Evolutionary conservation across 2,888 invertebrate genomes (phyloP).

Genomic region (Ferrisia virgata): DNA sequence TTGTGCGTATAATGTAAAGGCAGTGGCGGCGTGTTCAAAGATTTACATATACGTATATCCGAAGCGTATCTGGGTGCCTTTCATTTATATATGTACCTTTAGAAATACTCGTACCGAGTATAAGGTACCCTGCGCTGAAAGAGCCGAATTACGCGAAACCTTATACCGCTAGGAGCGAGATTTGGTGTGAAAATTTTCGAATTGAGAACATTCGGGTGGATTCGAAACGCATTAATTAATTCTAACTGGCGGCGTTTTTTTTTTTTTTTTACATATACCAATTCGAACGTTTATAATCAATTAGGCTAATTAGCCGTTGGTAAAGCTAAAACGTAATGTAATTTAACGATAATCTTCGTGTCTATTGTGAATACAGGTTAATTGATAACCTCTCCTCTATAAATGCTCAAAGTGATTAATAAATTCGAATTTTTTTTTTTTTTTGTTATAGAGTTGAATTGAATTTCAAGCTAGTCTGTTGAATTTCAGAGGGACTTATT

Average conservation of each 20-base stretch:
- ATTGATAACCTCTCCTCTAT: background rate
- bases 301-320: conserved; percentile 3
- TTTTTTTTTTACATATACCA: background rate
- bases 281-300: conserved; percentile 15
- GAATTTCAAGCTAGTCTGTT: background rate
- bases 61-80: background rate
- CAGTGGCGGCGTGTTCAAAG: conserved; percentile 16
- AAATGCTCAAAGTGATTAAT: background rate
- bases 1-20: background rate
- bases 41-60: background rate
- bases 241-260: conserved; percentile 3
- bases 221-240: conserved; percentile 15
- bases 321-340: background rate
- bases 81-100: background rate
- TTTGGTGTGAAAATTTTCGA: conserved; percentile 14
- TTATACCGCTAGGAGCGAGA: background rate
- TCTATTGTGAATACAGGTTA: conserved; percentile 15
- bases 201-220: background rate
- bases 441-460: too few species aligned
- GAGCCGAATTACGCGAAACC: conserved; percentile 1
- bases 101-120: too few species aligned
- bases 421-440: background rate
- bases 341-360: background rate
- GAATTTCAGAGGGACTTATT: too few species aligned
- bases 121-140: background rate